Evolutionary conservation across 2,888 invertebrate species (phyloP).

Genomic region (Phortica okadai): DNA sequence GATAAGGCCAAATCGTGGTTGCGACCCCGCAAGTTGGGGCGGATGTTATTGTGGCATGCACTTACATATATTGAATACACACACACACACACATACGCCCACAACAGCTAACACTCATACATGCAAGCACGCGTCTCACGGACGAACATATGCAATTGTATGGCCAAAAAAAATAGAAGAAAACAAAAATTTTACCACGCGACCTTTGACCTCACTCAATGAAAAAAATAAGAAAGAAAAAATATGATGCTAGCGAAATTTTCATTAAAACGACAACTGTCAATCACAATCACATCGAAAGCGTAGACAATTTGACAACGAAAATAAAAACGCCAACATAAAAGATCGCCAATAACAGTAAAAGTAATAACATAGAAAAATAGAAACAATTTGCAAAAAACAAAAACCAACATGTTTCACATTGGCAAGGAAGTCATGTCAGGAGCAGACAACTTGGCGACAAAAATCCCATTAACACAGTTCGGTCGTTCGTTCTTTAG

Average conservation of each 20-base stretch:
- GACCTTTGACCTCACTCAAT: slow-evolving; percentile 27
- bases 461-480: slow-evolving; percentile 57
- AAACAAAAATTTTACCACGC: not conserved
- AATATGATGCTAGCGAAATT: not conserved
- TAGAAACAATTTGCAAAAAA: not conserved
- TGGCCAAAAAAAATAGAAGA: not conserved
- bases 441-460: slow-evolving; percentile 59
- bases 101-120: not conserved
- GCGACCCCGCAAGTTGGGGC: slow-evolving; percentile 16
- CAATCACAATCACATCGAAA: slow-evolving; percentile 33
- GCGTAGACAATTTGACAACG: slow-evolving; percentile 59
- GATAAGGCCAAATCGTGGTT: slow-evolving; percentile 67
- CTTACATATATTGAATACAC: not conserved
- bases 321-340: slow-evolving; percentile 35
- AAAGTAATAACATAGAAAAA: slow-evolving; percentile 2
- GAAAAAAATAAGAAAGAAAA: not conserved
- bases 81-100: slow-evolving; percentile 4
- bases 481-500: slow-evolving; percentile 18
- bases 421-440: slow-evolving; percentile 17
- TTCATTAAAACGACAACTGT: slow-evolving; percentile 10
- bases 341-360: slow-evolving; percentile 50
- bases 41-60: not conserved
- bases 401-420: slow-evolving; percentile 25
- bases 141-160: slow-evolving; percentile 13
- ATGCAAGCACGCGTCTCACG: not conserved